Evolutionary conservation across 2,888 invertebrate species (phyloP).

Genomic region (Parnassius orleans): DNA sequence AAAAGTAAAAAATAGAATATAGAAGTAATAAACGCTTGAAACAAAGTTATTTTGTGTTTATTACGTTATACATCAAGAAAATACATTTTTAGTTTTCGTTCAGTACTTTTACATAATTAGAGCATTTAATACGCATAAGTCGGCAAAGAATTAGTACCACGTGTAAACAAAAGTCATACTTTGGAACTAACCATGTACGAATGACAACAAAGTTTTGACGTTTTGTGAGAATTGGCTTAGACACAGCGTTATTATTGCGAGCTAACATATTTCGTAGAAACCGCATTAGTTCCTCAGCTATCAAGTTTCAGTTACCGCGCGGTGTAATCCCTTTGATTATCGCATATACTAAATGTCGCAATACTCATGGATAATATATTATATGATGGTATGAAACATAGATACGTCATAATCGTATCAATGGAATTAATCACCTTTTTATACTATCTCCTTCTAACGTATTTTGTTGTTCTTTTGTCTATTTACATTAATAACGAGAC

Average conservation of each 20-base stretch:
- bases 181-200: conserved; percentile 49
- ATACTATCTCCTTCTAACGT: no score
- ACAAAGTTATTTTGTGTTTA: no score
- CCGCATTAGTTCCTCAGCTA: conserved; percentile 35
- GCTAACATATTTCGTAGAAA: conserved; percentile 25
- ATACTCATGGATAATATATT: conserved; percentile 50
- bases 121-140: conserved; percentile 9
- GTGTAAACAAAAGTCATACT: conserved; percentile 72
- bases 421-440: no score
- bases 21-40: no score
- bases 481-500: conserved; percentile 2
- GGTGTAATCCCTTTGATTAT: conserved; percentile 39
- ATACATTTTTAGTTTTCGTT: no score
- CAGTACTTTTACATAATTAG: no score
- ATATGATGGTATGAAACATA: conserved; percentile 11
- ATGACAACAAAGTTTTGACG: conserved; percentile 64
- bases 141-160: conserved; percentile 23
- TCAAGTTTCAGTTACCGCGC: conserved; percentile 55
- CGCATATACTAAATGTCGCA: conserved; percentile 42
- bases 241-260: conserved; percentile 24
- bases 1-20: no score
- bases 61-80: no score
- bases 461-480: not conserved
- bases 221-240: conserved; percentile 56
- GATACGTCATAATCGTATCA: conserved; percentile 16